Evolutionary conservation across 2,797 vertebrate species (phyloP).

Genomic region (Rhadinocentrus ornatus): DNA sequence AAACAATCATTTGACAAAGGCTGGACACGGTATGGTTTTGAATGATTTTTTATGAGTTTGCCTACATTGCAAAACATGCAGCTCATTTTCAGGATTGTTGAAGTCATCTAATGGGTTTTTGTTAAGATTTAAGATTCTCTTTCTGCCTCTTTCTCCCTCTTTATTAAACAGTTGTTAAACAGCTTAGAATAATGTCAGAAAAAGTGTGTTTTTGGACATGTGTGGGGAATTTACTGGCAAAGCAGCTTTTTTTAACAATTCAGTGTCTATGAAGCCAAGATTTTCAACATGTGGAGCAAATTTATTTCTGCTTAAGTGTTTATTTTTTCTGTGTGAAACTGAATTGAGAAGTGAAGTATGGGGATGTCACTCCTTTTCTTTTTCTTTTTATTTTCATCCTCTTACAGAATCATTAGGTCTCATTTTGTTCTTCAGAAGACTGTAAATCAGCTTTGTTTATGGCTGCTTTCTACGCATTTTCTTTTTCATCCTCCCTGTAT

Average conservation of each 20-base stretch:
- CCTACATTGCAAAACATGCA: conserved; percentile 39
- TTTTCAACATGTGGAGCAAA: neutral
- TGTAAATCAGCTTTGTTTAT: conserved; percentile 3
- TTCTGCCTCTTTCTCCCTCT: conserved; percentile 24
- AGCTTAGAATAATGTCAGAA: conserved; percentile 8
- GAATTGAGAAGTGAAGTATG: neutral
- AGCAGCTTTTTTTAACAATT: neutral
- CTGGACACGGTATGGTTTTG: conserved; percentile 46
- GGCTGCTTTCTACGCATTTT: conserved; percentile 7
- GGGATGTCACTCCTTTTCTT: neutral
- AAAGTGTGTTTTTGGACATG: conserved; percentile 16
- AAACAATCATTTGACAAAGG: conserved; percentile 51
- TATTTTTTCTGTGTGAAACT: neutral
- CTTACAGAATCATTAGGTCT: neutral
- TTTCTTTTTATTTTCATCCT: neutral
- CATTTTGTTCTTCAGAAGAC: neutral
- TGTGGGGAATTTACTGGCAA: neutral
- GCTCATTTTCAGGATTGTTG: conserved; percentile 61
- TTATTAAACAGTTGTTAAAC: conserved; percentile 30
- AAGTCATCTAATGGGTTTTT: conserved; percentile 57
- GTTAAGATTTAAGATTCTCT: conserved; percentile 47
- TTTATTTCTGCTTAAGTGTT: neutral
- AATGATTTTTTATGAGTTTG: conserved; percentile 54
- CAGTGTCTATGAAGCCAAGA: neutral
- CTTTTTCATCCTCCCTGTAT: conserved; percentile 22